Evolutionary conservation across 2,888 invertebrate genomes (phyloP).

Genomic region (Polydrusus cervinus): DNA sequence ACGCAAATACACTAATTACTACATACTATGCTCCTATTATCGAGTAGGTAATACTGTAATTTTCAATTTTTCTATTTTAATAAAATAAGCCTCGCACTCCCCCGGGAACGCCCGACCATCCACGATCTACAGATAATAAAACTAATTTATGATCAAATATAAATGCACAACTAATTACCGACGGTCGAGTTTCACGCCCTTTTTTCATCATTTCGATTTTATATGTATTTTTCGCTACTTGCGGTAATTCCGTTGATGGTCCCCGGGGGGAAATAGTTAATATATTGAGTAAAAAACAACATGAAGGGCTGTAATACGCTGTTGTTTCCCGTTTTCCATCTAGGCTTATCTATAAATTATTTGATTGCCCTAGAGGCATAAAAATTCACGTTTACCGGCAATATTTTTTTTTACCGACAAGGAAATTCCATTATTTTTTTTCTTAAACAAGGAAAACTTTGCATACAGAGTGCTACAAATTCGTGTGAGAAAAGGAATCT

Average conservation of each 20-base stretch:
- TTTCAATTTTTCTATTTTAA: slow-evolving; percentile 41
- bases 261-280: slow-evolving; percentile 34
- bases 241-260: slow-evolving; percentile 38
- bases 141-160: slow-evolving; percentile 50
- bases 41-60: slow-evolving; percentile 14
- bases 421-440: too few relatives aligned
- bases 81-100: slow-evolving; percentile 31
- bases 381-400: too few relatives aligned
- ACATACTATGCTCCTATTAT: slow-evolving; percentile 2
- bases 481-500: too few relatives aligned
- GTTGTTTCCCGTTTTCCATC: not conserved
- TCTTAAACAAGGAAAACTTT: too few relatives aligned
- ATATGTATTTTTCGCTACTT: slow-evolving; percentile 43
- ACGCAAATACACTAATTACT: slow-evolving; percentile 16
- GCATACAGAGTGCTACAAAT: too few relatives aligned
- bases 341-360: too few relatives aligned
- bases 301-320: slow-evolving; percentile 14
- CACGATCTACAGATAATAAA: slow-evolving; percentile 36
- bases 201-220: slow-evolving; percentile 51
- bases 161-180: slow-evolving; percentile 49
- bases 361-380: too few relatives aligned
- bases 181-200: slow-evolving; percentile 46
- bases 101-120: slow-evolving; percentile 23
- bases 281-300: slow-evolving; percentile 34
- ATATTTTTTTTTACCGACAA: too few relatives aligned